Base-by-base conservation (phyloP, 1,140 invertebrate genomes). In the Drosophila pachea region DNA sequence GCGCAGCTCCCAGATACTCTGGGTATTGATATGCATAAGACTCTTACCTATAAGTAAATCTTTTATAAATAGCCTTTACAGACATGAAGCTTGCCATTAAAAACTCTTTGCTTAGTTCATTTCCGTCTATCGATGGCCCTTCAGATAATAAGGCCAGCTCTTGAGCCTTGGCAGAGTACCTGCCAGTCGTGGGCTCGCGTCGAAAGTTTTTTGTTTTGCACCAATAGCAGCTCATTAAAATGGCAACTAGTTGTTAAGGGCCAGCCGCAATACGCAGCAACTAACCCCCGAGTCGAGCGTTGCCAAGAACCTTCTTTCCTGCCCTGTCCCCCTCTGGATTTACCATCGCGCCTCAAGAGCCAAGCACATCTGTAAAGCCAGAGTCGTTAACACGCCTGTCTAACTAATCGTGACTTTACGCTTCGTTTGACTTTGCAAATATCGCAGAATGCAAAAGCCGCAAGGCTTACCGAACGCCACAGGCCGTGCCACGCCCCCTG, bases 361-460 rank as follows among this genome's bases (percentile, higher is more conserved):
- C n/a, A 12, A 31, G 6, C 36, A 40, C 40, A 40, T 36, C 58
- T n/a, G 45, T 40, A 62, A 59, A 72, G 73, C 63, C 69, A 49
- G 58, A 72, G 73, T 86, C 82, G 81, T 84, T 84, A 84, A 84
- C 81, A 86, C 82, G 86, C 79, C 87, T 88, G 86, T 88, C 87
- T 88, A 88, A 88, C 87, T 88, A 88, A 88, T 88, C 87, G 87
- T 88, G 87, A 88, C 86, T 88, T 88, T 87, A 86, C 82, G 86
- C 87, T 88, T 88, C 86, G 87, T 86, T 88, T 82, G 86, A 88
- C 78, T 88, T 88, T 83, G 75, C 86, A 88, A 83, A 88, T 81
- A 88, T 81, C 82, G 82, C 74, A 71, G 63, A 76, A 83, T 79
- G 65, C 40, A 56, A 73, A 65, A 73, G 48, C 29, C 58, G 43